Base-by-base conservation (phyloP, 2,888 invertebrate genomes). In the Tiliacea citrago region DNA sequence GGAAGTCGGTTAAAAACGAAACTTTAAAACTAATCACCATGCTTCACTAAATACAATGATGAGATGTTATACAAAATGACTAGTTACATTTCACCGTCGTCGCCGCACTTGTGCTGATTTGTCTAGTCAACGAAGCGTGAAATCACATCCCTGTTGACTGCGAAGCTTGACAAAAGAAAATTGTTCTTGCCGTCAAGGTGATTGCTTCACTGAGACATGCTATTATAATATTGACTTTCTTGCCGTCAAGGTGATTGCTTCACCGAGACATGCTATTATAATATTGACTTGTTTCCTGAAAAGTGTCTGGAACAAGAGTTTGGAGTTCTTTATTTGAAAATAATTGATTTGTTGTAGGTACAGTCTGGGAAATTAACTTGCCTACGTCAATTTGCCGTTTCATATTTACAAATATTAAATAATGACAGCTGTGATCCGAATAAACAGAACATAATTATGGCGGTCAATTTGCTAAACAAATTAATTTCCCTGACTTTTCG, bases 101-200 rank as follows among this genome's bases (percentile, higher is more conserved):
- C 68, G 82, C 82, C 79, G 77, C 74, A 84, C 75, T 84, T 81
- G 73, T 82, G 73, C 75, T 76, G 87, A 89, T 88, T 87, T 86
- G 86, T 88, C 77, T 75, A 68, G 86, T 76, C 85, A 91, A 91
- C 91, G 89, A 87, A 89, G 89, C 92, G 88, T 91, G 91, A 91
- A 92, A 92, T 92, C 91, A 91, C 89, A 86, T 91, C 90, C 88
- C 87, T 90, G 89, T 90, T 88, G 91, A 90, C 90, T 90, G 83
- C 85, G 83, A 75, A 88, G 85, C 89, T 89, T 90, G 86, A 91
- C 91, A 91, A 91, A 91, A 89, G 90, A 88, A 91, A 91, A 91
- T 91, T 89, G 90, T 90, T 88, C 89, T 82, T 88, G 83, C 86
- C 86, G 83, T 84, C 82, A 82, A 89, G 88, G 85, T 88, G 89